phyloP scores from a whole-genome alignment of 92 coral and sea anemone species.

The Zoanthus sociatus region DNA sequence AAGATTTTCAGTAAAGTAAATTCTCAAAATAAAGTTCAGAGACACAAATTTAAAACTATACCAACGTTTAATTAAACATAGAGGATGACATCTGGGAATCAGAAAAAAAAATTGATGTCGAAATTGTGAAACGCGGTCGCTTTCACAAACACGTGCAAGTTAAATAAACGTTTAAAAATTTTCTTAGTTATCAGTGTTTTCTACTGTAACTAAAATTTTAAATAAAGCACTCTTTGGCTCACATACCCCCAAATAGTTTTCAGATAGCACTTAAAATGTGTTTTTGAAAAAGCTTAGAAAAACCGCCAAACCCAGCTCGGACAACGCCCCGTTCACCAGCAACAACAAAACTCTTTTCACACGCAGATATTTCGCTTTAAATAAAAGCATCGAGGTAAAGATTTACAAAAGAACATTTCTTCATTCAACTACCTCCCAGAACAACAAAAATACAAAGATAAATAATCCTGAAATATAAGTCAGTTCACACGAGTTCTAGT shows the following conservation, averaged over 20 bases:
- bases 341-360: not conserved
- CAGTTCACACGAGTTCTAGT: not conserved
- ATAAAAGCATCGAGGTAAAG: not conserved
- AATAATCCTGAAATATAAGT: not conserved
- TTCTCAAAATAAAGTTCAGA: not conserved
- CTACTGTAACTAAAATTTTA: not conserved
- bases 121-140: not conserved
- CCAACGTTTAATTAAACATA: not conserved
- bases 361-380: conserved; percentile 25
- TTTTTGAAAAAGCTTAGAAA: not conserved
- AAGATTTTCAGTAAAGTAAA: not conserved
- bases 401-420: not conserved
- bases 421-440: conserved; percentile 16
- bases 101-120: not conserved
- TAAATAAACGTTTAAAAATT: not conserved
- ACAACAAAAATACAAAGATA: conserved; percentile 13
- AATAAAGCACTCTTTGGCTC: not conserved
- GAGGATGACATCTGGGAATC: not conserved
- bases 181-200: not conserved
- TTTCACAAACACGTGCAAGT: not conserved
- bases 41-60: not conserved
- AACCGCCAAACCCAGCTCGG: conserved; percentile 36
- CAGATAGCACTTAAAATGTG: not conserved
- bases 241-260: not conserved
- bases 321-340: conserved; percentile 38